phyloP scores from a whole-genome alignment of 2,797 vertebrate genomes.

The Eptatretus atami region DNA sequence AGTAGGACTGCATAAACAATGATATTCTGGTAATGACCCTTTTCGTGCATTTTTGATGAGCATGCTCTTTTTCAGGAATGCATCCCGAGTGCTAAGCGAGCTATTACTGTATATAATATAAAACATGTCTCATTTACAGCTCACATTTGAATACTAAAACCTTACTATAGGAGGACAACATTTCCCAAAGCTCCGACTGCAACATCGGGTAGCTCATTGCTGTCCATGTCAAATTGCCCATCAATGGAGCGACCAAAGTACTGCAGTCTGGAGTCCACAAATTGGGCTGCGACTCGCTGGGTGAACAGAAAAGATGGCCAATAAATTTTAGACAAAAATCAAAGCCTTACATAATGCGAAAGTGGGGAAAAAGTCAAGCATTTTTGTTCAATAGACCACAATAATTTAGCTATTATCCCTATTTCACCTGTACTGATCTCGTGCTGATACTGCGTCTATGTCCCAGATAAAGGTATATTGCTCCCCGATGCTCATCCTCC shows the following conservation, averaged over 20 bases:
- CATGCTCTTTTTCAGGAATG: too few relatives aligned
- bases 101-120: too few relatives aligned
- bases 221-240: neutral
- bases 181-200: neutral
- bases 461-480: slow-evolving; percentile 50
- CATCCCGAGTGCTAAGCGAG: too few relatives aligned
- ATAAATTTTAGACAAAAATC: too few relatives aligned
- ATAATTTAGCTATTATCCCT: too few relatives aligned
- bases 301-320: neutral
- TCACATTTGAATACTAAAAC: neutral
- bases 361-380: too few relatives aligned
- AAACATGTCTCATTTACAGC: too few relatives aligned
- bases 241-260: slow-evolving; percentile 1
- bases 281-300: neutral
- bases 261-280: slow-evolving; percentile 2
- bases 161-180: neutral
- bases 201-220: slow-evolving; percentile 1
- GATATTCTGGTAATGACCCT: too few relatives aligned
- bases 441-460: slow-evolving; percentile 21
- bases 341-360: too few relatives aligned
- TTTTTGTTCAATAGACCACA: too few relatives aligned
- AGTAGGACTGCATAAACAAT: too few relatives aligned
- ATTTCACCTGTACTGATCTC: slow-evolving; percentile 30
- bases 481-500: slow-evolving; percentile 55
- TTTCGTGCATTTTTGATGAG: too few relatives aligned